Evolutionary conservation across 2,113 vertebrate genomes (phyloP), one percentile per base, ranked within the genome.

Genomic region (Indri indri): DNA sequence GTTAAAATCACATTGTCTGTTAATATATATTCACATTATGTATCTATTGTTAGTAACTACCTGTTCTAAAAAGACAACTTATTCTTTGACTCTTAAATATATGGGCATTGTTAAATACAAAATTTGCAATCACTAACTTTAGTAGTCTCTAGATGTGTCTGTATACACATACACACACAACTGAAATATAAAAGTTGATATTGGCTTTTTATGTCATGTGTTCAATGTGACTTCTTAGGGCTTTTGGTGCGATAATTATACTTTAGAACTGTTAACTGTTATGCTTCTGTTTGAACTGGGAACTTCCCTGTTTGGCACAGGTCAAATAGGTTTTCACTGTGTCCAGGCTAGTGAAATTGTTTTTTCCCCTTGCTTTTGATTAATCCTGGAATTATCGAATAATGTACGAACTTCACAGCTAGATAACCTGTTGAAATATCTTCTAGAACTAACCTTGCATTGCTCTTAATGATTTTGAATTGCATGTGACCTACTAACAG

Each of bases 211-310:
- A n/a, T 63, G 47, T 50, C n/a, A 23, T 80, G 25, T 74, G 8
- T 42, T 83, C 66, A 10, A 27, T 96, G 74, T 92, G 92, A 94
- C 94, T 89, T 90, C 82, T 94, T 98, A 89, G 86, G 54, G 10
- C 47, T 96, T 96, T 88, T 96, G 86, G 65, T 40, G 63, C 68
- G 92, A 70, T 96, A 94, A 87, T 45, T 50, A 5, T 17, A 11
- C 22, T 40, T 87, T 52, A 65, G 77, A 76, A 27, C 32, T 81
- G 14, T 63, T 90, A 76, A 27, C 32, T 81, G 14, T 63, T 90
- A 85, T 88, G 76, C 90, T 11, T 97, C 5, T 89, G 42, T 96
- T 80, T 95, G 90, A 57, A 34, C 50, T 88, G 57, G 52, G 45
- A 89, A n/a, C 22, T 0, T 97, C 92, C 59, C 45, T 98, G 77